Base-by-base conservation (phyloP, 1,140 invertebrate species). In the Dendrolimus kikuchii region DNA sequence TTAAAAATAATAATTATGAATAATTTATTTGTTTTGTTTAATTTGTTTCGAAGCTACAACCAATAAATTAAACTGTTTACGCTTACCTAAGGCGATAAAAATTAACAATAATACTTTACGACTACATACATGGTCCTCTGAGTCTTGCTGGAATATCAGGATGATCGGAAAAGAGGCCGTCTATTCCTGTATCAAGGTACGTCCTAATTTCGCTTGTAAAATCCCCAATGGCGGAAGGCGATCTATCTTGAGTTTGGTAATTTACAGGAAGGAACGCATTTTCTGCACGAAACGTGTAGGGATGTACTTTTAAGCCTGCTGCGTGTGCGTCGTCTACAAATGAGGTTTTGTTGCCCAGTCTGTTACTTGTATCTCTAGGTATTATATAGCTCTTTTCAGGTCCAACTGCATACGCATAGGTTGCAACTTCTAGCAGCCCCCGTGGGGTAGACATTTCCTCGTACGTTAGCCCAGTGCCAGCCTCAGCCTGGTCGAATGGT, bases 91-190 rank as follows among this genome's bases (percentile, higher is more conserved):
- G 23, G 23, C 23, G 23, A 23, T 23, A 23, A 23, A 23, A 23
- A 23, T 23, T 23, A 23, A 23, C 3, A 23, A 23, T 23, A 23
- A 23, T 1, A 23, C 23, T 23, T 23, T 23, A 23, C 23, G 23
- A 23, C 23, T 41, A 42, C 5, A 53, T 37, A 9, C 76, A 76
- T 4, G 59, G 42, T 45, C 66, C 68, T 38, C 77, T 65, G 10
- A 77, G 48, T 8, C 62, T 61, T 6, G 68, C 61, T 0, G 77
- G 64, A 41, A 78, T 60, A 49, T 86, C 77, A 36, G 82, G 79
- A 53, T 86, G 79, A 61, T 86, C 82, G 47, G 71, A 55, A 53
- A 86, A 86, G 5, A 86, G 53, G 6, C 82, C 82, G 53, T 86
- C 82, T 7, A 86, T 77, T 5, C 81, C 82, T 10, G 82, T 66